Conservation (phyloP, 2,113 vertebrate species). For the Pungitius pungitius region DNA sequence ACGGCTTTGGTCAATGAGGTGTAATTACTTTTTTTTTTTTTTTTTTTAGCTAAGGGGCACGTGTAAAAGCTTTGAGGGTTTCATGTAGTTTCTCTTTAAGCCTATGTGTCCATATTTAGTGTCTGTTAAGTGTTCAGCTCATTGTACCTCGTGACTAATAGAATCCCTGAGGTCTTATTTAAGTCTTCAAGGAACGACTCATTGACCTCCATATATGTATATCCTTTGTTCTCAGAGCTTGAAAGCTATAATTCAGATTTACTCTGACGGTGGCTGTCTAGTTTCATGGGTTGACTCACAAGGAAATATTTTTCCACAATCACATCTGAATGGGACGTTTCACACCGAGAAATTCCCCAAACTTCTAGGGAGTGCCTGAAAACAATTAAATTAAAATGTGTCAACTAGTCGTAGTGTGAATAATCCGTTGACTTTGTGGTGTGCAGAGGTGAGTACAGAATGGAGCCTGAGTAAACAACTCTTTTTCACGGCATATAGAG, state of each 20-base stretch:
- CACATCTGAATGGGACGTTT: background rate
- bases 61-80: background rate
- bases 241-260: constrained; percentile 81
- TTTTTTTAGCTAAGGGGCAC: background rate
- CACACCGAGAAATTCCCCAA: background rate
- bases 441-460: background rate
- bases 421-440: constrained; percentile 30
- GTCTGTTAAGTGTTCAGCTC: background rate
- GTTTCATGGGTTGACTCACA: constrained; percentile 83
- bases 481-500: background rate
- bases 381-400: background rate
- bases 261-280: constrained; percentile 82
- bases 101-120: background rate
- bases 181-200: constrained; percentile 27
- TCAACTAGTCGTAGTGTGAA: constrained; percentile 26
- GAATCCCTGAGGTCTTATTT: constrained; percentile 1
- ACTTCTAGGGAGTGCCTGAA: background rate
- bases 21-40: background rate
- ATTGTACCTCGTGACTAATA: constrained; percentile 5
- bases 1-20: background rate
- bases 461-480: background rate
- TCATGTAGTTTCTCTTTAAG: background rate
- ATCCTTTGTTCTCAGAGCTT: constrained; percentile 69
- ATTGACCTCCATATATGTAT: constrained; percentile 73
- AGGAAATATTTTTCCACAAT: background rate